Percentiles rank a stretch among this genome's conserved stretches.
Evolutionary conservation across 1,140 invertebrate species (phyloP).

Genomic region (Eufriesea mexicana): DNA sequence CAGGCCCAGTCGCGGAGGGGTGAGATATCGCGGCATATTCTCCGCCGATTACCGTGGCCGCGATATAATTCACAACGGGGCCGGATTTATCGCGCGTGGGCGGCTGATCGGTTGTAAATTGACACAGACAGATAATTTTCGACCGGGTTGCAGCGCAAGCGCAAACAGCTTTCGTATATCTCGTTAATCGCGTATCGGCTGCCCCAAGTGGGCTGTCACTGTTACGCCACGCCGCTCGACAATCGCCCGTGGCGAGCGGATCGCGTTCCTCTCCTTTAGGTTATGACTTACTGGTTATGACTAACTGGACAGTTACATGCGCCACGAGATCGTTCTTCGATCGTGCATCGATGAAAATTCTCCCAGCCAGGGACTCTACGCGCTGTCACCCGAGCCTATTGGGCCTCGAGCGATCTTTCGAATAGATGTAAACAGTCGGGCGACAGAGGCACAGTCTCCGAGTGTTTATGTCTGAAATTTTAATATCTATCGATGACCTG

Average conservation of each 20-base stretch:
- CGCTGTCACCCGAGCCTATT: no score
- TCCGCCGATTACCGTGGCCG: conserved; percentile 39
- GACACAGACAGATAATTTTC: conserved; percentile 47
- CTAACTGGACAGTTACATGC: no score
- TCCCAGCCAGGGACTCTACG: no score
- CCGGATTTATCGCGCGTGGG: conserved; percentile 46
- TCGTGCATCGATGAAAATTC: no score
- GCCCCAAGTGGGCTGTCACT: conserved; percentile 59
- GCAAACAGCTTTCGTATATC: conserved; percentile 26
- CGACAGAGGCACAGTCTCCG: no score
- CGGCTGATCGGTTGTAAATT: conserved; percentile 27
- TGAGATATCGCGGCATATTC: conserved; percentile 48
- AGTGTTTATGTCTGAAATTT: no score
- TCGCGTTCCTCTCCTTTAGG: conserved; percentile 44
- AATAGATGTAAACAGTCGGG: no score
- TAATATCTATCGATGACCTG: no score
- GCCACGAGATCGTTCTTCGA: no score
- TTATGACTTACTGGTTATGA: conserved; percentile 35
- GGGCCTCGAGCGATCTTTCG: no score
- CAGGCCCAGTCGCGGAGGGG: neutral
- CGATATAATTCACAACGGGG: conserved; percentile 52
- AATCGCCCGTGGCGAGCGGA: conserved; percentile 50
- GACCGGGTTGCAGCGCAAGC: conserved; percentile 27
- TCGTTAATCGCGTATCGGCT: conserved; percentile 51
- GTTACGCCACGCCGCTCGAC: conserved; percentile 52